Evolutionary conservation across 1,140 invertebrate genomes (phyloP).

Genomic region (Drosophila ogumai): DNA sequence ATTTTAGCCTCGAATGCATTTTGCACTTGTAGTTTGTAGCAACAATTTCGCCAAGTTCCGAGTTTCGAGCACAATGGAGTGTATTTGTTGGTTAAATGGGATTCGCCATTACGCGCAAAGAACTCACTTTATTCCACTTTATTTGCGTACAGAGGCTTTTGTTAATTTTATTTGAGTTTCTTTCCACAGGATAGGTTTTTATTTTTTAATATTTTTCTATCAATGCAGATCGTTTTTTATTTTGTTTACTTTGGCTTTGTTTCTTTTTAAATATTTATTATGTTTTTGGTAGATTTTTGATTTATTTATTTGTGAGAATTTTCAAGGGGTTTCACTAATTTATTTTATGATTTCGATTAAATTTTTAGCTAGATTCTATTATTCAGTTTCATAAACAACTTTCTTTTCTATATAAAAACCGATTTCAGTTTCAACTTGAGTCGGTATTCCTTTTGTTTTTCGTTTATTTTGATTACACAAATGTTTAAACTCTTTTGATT

Average conservation of each 20-base stretch:
- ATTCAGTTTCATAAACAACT: background rate
- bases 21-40: conserved; percentile 50
- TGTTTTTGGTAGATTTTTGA: background rate
- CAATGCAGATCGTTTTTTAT: too few species aligned
- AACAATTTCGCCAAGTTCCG: conserved; percentile 25
- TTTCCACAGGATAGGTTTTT: background rate
- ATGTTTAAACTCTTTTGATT: conserved; percentile 6
- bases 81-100: conserved; percentile 40
- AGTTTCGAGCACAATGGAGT: conserved; percentile 31
- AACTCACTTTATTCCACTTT: conserved; percentile 9
- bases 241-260: background rate
- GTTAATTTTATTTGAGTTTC: conserved; percentile 8
- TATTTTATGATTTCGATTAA: background rate
- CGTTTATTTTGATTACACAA: conserved; percentile 15
- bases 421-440: background rate
- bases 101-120: conserved; percentile 32
- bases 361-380: background rate
- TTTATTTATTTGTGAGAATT: background rate
- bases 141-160: background rate
- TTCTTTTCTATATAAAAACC: background rate
- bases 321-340: background rate
- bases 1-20: conserved; percentile 80
- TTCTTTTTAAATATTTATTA: background rate
- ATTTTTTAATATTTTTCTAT: too few species aligned
- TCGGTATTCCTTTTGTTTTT: background rate